Base-by-base conservation (phyloP, 2,113 vertebrate species). In the Vidua macroura region DNA sequence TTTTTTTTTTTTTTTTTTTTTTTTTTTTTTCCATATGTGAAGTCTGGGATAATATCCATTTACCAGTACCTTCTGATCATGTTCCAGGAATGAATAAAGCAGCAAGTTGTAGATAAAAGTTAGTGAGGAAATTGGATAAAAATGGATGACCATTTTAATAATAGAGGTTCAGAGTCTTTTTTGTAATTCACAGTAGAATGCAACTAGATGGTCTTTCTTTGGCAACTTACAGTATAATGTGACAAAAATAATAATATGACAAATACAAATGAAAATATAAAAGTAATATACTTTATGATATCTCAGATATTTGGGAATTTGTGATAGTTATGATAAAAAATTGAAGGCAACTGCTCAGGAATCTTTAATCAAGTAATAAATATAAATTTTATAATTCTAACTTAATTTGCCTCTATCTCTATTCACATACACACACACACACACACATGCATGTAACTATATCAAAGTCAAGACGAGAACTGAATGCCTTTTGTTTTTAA, bases 111-210 rank as follows among this genome's bases (percentile, higher is more conserved):
- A 70, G 18, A 33, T 76, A 80, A 56, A 74, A 69, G n/a, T 93
- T 55, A 84, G 28, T 60, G 11, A 95, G 52, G 55, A 96, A 93
- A 92, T 53, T 83, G 41, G 23, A 73, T 92, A 56, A 74, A 96
- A 85, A 39, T 31, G 24, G 19, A 53, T 75, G 35, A 27, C 3
- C 28, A 83, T 83, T 80, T 96, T 94, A 95, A 84, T 76, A 93
- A 90, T n/a, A 52, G 21, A 35, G 28, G 13, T 56, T 69, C 58
- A 55, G 46, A 37, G 30, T 77, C 33, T 62, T 78, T 46, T 56
- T 84, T 68, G 37, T 73, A 84, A 39, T 75, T 84, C 56, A 86
- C 16, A 21, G 19, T 46, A 53, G 9, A 63, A 83, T 92, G 52
- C 49, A 88, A 64, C 9, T n/a, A 49, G 37, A 35, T 75, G 19